A percentile compares a stretch with the other conserved stretches of the same genome.
Evolutionary conservation across 2,888 invertebrate genomes (phyloP).

Genomic region (Graphium colonna): DNA sequence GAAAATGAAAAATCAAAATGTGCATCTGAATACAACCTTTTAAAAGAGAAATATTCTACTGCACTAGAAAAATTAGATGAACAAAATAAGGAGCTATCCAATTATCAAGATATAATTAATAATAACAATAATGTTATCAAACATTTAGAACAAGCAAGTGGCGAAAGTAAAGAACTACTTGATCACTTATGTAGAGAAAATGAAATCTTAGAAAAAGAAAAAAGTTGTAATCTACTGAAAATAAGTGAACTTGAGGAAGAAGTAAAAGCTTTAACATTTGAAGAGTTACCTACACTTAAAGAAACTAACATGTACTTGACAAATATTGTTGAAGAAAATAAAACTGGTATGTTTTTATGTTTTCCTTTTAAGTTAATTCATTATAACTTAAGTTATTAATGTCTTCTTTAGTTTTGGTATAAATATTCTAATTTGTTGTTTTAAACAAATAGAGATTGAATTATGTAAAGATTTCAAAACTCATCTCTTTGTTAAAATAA

Average conservation of each 20-base stretch:
- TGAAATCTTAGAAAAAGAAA: slow-evolving; percentile 11
- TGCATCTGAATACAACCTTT: not conserved
- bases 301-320: slow-evolving; percentile 31
- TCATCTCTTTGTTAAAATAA: too few relatives aligned
- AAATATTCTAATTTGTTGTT: too few relatives aligned
- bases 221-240: not conserved
- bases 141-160: slow-evolving; percentile 1
- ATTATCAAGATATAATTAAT: not conserved
- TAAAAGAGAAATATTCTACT: slow-evolving; percentile 1
- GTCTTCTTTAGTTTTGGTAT: too few relatives aligned
- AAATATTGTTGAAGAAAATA: slow-evolving; percentile 37
- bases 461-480: too few relatives aligned
- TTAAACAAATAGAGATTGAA: too few relatives aligned
- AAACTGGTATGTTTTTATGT: slow-evolving; percentile 34
- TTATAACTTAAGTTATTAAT: too few relatives aligned
- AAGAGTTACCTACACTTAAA: slow-evolving; percentile 31
- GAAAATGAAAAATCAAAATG: slow-evolving; percentile 23
- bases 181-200: not conserved
- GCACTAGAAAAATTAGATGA: not conserved
- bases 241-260: slow-evolving; percentile 6
- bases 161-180: not conserved
- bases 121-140: not conserved
- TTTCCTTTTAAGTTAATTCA: too few relatives aligned
- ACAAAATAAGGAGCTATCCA: not conserved
- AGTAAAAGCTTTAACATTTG: slow-evolving; percentile 15